Evolutionary conservation across 2,113 vertebrate species (phyloP).

Genomic region (Pipra filicauda): DNA sequence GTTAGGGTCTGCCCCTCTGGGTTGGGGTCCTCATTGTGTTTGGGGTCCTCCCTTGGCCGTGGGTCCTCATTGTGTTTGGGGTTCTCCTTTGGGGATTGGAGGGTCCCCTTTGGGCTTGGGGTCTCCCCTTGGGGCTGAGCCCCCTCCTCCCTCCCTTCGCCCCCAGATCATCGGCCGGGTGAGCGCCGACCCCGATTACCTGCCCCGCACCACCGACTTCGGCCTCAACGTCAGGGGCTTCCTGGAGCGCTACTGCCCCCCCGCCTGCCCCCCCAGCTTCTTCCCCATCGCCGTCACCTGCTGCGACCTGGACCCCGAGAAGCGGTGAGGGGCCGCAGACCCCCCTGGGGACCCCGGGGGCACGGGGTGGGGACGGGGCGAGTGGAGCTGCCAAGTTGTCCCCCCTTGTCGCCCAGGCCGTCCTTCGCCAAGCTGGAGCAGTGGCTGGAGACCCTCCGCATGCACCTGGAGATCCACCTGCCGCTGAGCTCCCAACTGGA

Average conservation of each 20-base stretch:
- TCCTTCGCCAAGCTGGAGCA: slow-evolving; percentile 90
- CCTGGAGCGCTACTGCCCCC: slow-evolving; percentile 90
- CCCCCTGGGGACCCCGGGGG: not conserved
- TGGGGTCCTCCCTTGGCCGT: not conserved
- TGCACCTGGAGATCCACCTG: slow-evolving; percentile 89
- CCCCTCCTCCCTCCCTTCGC: accelerated
- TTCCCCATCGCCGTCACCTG: slow-evolving; percentile 92
- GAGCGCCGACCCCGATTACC: slow-evolving; percentile 94
- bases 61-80: not conserved
- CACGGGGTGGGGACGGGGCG: accelerated
- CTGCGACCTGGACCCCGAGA: slow-evolving; percentile 95
- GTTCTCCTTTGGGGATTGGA: not conserved
- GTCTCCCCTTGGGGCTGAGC: not conserved
- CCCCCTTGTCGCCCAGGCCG: slow-evolving; percentile 70
- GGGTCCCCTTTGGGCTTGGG: not conserved
- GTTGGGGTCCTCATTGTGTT: not conserved
- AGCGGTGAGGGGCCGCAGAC: slow-evolving; percentile 76
- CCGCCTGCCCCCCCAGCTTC: slow-evolving; percentile 85
- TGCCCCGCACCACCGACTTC: slow-evolving; percentile 91
- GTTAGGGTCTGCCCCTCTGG: not conserved
- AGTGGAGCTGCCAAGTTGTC: not conserved
- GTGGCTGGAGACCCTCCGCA: slow-evolving; percentile 91
- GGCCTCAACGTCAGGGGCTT: slow-evolving; percentile 93
- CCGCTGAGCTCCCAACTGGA: slow-evolving; percentile 88
- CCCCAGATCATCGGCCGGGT: slow-evolving; percentile 93